Conservation (phyloP, 2,888 invertebrate genomes). For the Ochropleura leucogaster region DNA sequence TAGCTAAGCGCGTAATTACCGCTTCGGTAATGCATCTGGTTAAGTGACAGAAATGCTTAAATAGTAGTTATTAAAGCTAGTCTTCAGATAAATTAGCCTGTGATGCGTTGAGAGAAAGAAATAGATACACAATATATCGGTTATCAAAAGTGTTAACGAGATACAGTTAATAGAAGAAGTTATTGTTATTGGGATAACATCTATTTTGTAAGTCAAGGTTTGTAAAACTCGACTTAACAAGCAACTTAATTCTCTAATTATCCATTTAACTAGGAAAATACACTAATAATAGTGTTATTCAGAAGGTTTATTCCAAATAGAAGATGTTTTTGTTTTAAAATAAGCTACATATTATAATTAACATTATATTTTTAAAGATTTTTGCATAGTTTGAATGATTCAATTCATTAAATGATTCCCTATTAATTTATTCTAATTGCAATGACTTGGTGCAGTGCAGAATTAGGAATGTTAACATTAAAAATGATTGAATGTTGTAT, state of each 20-base stretch:
- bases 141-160: slow-evolving; percentile 6
- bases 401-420: slow-evolving; percentile 2
- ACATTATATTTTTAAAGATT: slow-evolving; percentile 1
- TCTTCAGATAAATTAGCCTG: slow-evolving; percentile 1
- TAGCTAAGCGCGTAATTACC: background rate
- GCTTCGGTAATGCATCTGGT: no score
- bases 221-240: slow-evolving; percentile 16
- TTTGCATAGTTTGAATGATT: slow-evolving; percentile 4
- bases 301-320: slow-evolving; percentile 4
- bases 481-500: slow-evolving; percentile 5
- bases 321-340: slow-evolving; percentile 5
- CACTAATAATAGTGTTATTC: slow-evolving; percentile 31
- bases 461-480: slow-evolving; percentile 48
- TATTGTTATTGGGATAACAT: slow-evolving; percentile 2
- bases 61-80: background rate
- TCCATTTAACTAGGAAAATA: slow-evolving; percentile 27
- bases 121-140: slow-evolving; percentile 8
- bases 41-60: slow-evolving; percentile 3
- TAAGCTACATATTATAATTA: slow-evolving; percentile 8
- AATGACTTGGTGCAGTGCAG: slow-evolving; percentile 24
- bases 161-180: slow-evolving; percentile 9
- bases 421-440: slow-evolving; percentile 24
- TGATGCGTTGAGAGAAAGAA: slow-evolving; percentile 15
- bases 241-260: slow-evolving; percentile 6
- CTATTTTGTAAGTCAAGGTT: slow-evolving; percentile 7